phyloP scores from a whole-genome alignment of 2,113 vertebrate species.

The Thryonomys swinderianus region DNA sequence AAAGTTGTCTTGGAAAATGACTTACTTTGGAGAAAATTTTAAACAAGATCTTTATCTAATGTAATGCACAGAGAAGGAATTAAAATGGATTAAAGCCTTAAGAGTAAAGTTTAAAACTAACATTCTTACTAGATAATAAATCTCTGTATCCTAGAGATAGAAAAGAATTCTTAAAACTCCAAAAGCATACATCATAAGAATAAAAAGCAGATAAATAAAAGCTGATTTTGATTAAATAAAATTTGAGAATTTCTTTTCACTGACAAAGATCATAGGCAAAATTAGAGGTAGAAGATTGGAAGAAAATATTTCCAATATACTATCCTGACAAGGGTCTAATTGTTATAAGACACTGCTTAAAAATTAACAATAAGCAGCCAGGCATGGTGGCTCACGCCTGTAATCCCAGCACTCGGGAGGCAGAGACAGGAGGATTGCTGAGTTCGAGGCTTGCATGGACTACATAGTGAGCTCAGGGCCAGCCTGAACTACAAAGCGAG shows the following conservation, averaged over 20 bases:
- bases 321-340: conserved; percentile 27
- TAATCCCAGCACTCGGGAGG: no score
- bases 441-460: no score
- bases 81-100: neutral
- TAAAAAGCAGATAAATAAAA: conserved; percentile 27
- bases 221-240: conserved; percentile 42
- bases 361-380: conserved; percentile 25
- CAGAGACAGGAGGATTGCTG: no score
- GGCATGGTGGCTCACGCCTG: no score
- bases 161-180: neutral
- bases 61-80: neutral
- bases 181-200: neutral
- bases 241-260: conserved; percentile 20
- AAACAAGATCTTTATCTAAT: conserved; percentile 5
- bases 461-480: no score
- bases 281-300: neutral
- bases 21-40: conserved; percentile 18
- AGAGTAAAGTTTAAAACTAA: conserved; percentile 7
- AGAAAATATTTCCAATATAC: conserved; percentile 2
- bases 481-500: no score
- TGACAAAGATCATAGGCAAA: conserved; percentile 21
- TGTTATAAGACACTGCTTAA: conserved; percentile 10
- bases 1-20: neutral
- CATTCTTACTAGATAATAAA: conserved; percentile 5
- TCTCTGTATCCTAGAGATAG: neutral